Conservation (phyloP, 2,888 invertebrate species). For the Cactoblastis cactorum region DNA sequence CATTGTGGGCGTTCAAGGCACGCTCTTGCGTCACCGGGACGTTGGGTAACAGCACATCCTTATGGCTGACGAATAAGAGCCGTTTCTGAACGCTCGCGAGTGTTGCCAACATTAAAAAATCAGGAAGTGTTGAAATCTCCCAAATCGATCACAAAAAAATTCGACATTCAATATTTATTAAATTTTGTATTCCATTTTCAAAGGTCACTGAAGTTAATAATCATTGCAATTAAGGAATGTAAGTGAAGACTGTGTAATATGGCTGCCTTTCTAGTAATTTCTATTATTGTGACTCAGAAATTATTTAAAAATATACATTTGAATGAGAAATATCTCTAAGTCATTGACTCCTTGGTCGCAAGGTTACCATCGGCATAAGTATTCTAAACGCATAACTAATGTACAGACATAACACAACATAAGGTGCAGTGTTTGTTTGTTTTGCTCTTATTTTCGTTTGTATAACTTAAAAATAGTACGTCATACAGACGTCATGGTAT, state of each 20-base stretch:
- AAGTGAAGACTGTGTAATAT: background rate
- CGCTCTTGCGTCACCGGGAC: slow-evolving; percentile 9
- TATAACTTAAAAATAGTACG: background rate
- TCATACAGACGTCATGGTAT: background rate
- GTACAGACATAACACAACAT: background rate
- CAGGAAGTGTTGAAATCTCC: background rate
- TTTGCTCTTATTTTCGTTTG: background rate
- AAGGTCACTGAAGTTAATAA: no score
- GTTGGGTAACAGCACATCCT: slow-evolving; percentile 1
- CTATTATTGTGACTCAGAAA: background rate
- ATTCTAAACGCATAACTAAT: background rate
- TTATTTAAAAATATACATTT: background rate
- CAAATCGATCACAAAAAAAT: no score
- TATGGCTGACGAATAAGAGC: background rate
- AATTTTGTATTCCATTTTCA: no score
- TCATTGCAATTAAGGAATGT: background rate
- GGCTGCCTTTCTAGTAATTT: background rate
- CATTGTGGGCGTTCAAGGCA: slow-evolving; percentile 22
- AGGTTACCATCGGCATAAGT: background rate
- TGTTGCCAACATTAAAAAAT: background rate
- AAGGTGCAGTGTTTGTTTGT: background rate
- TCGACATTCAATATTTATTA: no score
- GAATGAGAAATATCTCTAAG: slow-evolving; percentile 4
- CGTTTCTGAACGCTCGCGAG: background rate
- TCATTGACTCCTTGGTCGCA: slow-evolving; percentile 2